These are phyloP conservation scores for Drosophila rhopaloa DNA, from an alignment of 1,140 invertebrate genomes.

Conservation along the genomic window DNA sequence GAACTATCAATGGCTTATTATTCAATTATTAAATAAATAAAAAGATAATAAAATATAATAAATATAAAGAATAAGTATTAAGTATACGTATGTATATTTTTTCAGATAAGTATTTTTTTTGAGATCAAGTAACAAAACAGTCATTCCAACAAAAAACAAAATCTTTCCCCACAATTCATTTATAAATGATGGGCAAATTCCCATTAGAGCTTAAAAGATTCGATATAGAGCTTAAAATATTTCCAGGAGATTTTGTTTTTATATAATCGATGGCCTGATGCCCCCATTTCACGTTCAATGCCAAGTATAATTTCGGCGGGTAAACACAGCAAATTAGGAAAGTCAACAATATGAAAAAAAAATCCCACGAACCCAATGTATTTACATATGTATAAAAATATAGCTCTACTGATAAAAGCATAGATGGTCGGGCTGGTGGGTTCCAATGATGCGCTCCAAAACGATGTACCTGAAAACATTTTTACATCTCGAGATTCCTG, in stretches of 20 bases:
- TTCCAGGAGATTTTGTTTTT: neutral
- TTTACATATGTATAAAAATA: conserved; percentile 23
- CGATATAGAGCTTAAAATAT: neutral
- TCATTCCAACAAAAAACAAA: too few relatives aligned
- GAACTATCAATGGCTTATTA: too few relatives aligned
- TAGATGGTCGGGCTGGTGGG: neutral
- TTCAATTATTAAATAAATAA: too few relatives aligned
- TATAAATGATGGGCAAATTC: too few relatives aligned
- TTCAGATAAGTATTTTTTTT: too few relatives aligned
- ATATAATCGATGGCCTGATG: conserved; percentile 22
- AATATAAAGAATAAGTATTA: too few relatives aligned
- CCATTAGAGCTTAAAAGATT: too few relatives aligned
- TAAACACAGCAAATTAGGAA: conserved; percentile 60
- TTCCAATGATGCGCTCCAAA: conserved; percentile 7
- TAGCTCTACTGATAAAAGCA: conserved; percentile 15
- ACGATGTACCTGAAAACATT: neutral
- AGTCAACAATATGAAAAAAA: conserved; percentile 67
- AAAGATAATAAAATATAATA: too few relatives aligned
- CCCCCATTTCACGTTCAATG: conserved; percentile 59
- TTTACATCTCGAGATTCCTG: too few relatives aligned
- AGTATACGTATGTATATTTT: too few relatives aligned
- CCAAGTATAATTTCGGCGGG: conserved; percentile 70
- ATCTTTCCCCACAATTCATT: too few relatives aligned
- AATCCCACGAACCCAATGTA: conserved; percentile 24
- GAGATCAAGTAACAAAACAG: too few relatives aligned